These are phyloP conservation scores for Zaprionus camerounensis DNA, from an alignment of 1,140 invertebrate species.

Conservation along the genomic window DNA sequence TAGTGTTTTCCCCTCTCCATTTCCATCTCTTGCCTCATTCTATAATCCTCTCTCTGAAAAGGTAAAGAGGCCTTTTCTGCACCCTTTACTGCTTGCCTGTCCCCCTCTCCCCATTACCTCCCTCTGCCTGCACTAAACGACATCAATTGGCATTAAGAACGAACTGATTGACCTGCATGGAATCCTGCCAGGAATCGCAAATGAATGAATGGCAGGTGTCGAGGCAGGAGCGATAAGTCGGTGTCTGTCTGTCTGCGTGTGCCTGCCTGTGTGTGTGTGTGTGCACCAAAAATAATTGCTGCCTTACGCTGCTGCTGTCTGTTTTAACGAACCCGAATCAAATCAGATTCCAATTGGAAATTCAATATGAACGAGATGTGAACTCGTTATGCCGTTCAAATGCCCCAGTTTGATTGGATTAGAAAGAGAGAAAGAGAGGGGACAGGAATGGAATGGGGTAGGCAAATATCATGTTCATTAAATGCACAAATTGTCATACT, in stretches of 20 bases:
- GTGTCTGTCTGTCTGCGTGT: neutral
- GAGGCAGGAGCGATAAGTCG: neutral
- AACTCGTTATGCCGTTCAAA: constrained; percentile 39
- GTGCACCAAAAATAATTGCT: constrained; percentile 39
- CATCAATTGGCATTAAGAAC: constrained; percentile 41
- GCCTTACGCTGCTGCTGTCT: constrained; percentile 7
- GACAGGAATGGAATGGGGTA: neutral
- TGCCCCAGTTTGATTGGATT: constrained; percentile 16
- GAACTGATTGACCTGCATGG: constrained; percentile 17
- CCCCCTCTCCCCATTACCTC: neutral
- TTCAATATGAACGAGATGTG: constrained; percentile 11
- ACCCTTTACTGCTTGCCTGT: neutral
- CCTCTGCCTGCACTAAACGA: constrained; percentile 18
- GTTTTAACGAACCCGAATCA: constrained; percentile 32
- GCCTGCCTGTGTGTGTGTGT: neutral
- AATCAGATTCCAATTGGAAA: constrained; percentile 39
- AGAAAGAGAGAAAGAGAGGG: neutral
- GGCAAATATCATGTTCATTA: neutral
- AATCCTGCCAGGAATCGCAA: constrained; percentile 31
- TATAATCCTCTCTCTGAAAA: neutral
- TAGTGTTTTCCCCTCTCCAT: neutral
- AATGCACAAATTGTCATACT: neutral
- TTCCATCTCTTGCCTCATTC: neutral
- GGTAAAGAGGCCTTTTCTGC: neutral
- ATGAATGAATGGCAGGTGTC: constrained; percentile 26